Evolutionary conservation across 2,113 vertebrate species (phyloP).

Genomic region (Aspidoscelis tigris): DNA sequence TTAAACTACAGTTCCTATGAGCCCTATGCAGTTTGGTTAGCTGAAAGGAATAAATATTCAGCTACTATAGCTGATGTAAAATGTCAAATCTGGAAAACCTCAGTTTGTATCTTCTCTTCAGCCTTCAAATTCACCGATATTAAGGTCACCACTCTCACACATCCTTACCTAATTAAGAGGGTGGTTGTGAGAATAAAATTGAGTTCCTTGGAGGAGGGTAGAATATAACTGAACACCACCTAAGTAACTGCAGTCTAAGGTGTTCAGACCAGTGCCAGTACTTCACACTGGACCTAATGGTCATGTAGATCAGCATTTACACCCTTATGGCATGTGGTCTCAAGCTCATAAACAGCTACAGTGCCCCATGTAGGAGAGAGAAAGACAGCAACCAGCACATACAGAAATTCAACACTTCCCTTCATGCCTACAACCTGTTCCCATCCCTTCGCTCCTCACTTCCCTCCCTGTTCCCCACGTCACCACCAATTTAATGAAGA

Average conservation of each 20-base stretch:
- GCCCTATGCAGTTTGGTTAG: too few species aligned
- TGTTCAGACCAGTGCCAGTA: too few species aligned
- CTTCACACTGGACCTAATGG: not conserved
- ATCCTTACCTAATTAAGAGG: not conserved
- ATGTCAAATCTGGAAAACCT: not conserved
- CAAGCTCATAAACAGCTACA: not conserved
- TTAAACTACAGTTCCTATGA: too few species aligned
- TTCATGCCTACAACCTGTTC: not conserved
- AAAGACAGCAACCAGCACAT: not conserved
- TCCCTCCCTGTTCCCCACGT: not conserved
- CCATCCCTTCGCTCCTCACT: not conserved
- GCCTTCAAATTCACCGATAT: not conserved
- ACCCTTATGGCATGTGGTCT: not conserved
- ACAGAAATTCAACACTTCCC: not conserved
- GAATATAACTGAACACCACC: not conserved
- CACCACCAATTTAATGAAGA: slow-evolving; percentile 26
- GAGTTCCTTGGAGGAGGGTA: not conserved
- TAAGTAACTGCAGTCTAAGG: not conserved
- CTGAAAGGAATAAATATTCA: too few species aligned
- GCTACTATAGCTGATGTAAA: not conserved
- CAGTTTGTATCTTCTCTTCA: not conserved
- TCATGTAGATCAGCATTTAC: not conserved
- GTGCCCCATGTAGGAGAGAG: not conserved
- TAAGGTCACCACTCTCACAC: not conserved
- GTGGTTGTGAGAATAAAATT: not conserved